Base-by-base conservation (phyloP, 2,797 vertebrate genomes). In the Helicolenus hilgendorfi region DNA sequence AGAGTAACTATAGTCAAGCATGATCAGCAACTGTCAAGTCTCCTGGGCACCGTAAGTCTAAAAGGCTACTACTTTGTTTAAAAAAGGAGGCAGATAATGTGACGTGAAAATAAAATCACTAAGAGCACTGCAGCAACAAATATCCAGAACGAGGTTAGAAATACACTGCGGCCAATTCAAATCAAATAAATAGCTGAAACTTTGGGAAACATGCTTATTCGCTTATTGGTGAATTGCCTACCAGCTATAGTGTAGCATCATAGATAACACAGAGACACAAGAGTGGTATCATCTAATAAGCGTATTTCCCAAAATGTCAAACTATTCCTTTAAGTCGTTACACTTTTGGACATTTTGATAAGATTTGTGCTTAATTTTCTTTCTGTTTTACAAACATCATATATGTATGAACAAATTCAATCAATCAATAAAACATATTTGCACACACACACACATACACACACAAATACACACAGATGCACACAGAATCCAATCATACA, bases 361-460 rank as follows among this genome's bases (percentile, higher is more conserved):
- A 85, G 31, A 89, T 88, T 92, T 97, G 95, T 96, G 95, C 94
- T 96, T 93, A 24, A 60, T 78, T 82, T 83, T 83, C 58, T 53
- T 72, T 29, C 80, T 72, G 77, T 72, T 85, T 73, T 38, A 74
- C 65, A 92, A 76, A 49, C 81, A 89, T 85, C 59, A 80, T 75
- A 90, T 75, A 78, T 79, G 69, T 81, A 91, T 71, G 69, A 70
- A 83, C 81, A 85, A 41, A 84, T 72, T 62, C 31, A 84, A 56
- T 87, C 65, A 70, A 71, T 78, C 65, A 56, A 76, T 71, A 58
- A 79, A 65, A 81, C 63, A 72, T 22, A 63, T 58, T 49, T 70
- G 18, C 38, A 70, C 59, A 75, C 36, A 55, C 10, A 36, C 64
- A 67, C 29, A 29, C 29, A 29, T 33, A 69, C 58, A 74, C 35